phyloP scores from a whole-genome alignment of 1,140 invertebrate species.

The Venustaconcha ellipsiformis region DNA sequence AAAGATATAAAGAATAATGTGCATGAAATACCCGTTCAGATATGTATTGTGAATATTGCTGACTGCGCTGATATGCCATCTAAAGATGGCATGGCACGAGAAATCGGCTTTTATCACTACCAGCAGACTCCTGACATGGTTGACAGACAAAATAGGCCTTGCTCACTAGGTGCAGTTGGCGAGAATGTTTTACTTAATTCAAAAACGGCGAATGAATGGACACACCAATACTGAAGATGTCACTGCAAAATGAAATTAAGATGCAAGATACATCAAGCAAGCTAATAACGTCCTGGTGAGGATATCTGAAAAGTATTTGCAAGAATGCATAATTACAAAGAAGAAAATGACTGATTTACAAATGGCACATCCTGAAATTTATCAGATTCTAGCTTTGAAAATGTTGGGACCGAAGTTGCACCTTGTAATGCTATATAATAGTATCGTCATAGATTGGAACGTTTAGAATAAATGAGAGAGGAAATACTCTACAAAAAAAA shows the following conservation, averaged over 20 bases:
- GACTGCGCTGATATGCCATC: too few species aligned
- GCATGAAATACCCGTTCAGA: too few species aligned
- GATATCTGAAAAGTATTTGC: not conserved
- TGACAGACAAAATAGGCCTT: not conserved
- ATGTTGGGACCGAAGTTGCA: not conserved
- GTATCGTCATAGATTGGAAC: not conserved
- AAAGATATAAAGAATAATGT: too few species aligned
- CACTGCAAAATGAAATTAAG: not conserved
- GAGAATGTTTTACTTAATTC: not conserved
- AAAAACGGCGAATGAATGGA: constrained; percentile 1
- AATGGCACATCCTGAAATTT: not conserved
- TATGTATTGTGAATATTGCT: too few species aligned
- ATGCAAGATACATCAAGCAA: not conserved
- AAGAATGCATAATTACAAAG: not conserved
- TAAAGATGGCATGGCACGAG: too few species aligned
- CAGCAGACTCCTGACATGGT: too few species aligned
- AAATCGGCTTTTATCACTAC: too few species aligned
- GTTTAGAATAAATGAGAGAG: not conserved
- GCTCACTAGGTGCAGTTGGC: not conserved
- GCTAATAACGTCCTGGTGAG: not conserved
- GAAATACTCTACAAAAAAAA: not conserved
- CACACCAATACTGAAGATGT: not conserved
- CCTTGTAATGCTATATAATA: not conserved
- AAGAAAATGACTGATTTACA: not conserved
- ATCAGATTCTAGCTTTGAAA: not conserved